phyloP scores from a whole-genome alignment of 2,797 vertebrate species.

The Graptemys geographica region DNA sequence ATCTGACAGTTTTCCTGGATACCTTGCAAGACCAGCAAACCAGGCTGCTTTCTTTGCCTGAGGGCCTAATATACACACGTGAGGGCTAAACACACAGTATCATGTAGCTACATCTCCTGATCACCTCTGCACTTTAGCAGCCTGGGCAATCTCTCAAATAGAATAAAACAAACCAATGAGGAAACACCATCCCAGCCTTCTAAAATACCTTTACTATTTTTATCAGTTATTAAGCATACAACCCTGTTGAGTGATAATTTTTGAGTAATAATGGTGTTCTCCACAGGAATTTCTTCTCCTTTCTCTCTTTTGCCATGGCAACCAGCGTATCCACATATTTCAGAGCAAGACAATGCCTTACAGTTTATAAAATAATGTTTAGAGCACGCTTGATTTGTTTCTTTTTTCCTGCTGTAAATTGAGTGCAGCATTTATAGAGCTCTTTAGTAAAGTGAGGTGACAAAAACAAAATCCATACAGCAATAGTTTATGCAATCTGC shows the following conservation, averaged over 20 bases:
- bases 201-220: conserved; percentile 39
- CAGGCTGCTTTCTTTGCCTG: not conserved
- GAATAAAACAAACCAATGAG: accelerated
- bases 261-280: conserved; percentile 50
- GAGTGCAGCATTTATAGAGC: conserved; percentile 31
- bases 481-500: not conserved
- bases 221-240: conserved; percentile 60
- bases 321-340: conserved; percentile 41
- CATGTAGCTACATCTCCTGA: not conserved
- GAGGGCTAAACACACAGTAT: not conserved
- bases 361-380: conserved; percentile 35
- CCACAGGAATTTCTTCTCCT: conserved; percentile 64
- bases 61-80: not conserved
- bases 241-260: conserved; percentile 58
- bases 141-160: not conserved
- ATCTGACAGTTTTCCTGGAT: not conserved
- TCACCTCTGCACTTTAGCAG: conserved; percentile 12
- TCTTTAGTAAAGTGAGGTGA: not conserved
- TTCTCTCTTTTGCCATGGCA: conserved; percentile 70
- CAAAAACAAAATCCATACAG: not conserved
- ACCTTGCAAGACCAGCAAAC: accelerated
- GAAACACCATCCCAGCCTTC: conserved; percentile 7
- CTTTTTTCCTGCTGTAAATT: not conserved
- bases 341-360: conserved; percentile 17
- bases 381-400: conserved; percentile 20